Percentiles rank a stretch among this genome's conserved stretches.
phyloP scores from a whole-genome alignment of 2,113 vertebrate genomes.

The Toxotes jaculatrix region DNA sequence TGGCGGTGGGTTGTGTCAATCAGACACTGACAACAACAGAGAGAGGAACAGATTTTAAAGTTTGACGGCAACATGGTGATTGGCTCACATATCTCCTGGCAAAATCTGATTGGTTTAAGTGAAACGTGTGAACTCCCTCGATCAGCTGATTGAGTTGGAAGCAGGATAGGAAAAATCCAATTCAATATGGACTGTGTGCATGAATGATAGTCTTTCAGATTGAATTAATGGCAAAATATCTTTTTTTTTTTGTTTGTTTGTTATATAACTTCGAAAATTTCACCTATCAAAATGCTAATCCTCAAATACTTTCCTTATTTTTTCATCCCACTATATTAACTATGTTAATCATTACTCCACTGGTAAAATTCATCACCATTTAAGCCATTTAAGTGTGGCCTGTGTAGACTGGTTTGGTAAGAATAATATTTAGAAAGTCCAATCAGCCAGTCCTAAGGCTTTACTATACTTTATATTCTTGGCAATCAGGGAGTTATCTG shows the following conservation, averaged over 20 bases:
- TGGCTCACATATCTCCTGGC: neutral
- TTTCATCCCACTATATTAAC: neutral
- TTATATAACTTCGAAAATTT: neutral
- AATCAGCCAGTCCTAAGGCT: neutral
- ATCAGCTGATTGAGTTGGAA: neutral
- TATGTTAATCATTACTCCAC: neutral
- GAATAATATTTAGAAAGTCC: neutral
- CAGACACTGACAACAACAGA: no score
- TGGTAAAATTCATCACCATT: neutral
- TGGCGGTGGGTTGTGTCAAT: no score
- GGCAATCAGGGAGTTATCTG: neutral
- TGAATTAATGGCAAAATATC: neutral
- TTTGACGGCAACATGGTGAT: neutral
- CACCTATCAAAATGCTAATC: neutral
- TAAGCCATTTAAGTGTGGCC: neutral
- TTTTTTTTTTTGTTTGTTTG: neutral
- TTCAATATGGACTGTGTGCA: neutral
- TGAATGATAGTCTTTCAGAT: neutral
- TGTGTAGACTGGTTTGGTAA: neutral
- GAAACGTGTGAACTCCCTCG: neutral
- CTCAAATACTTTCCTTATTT: neutral
- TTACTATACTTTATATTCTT: neutral
- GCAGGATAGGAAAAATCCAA: neutral
- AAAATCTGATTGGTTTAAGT: neutral
- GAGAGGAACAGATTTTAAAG: no score